Evolutionary conservation across 2,113 vertebrate genomes (phyloP), one percentile per base, ranked within the genome.

Genomic region (Odocoileus virginianus): DNA sequence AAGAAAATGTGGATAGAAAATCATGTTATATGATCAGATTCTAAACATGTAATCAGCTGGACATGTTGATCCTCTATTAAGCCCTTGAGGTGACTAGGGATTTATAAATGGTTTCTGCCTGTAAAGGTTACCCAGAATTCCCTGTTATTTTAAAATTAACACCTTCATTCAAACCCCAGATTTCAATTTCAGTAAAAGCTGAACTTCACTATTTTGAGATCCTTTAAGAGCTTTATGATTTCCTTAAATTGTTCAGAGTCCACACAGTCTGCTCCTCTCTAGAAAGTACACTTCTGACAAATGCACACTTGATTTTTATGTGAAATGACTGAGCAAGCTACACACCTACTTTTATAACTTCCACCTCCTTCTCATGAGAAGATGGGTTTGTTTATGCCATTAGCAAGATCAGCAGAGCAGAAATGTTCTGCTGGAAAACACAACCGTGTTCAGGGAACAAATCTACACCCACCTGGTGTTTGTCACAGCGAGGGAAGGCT

Each of bases 391-490:
- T 90, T 96, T 87, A 88, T 16, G 13, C 57, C 3, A 30, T 71
- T 33, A 84, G 28, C 6, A 45, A 92, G 89, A 58, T 3, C 52
- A 79, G 7, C 45, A 89, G 33, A 4, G 15, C 1, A 10, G 17
- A 4, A 3, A 45, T 2, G 6, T 5, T 7, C 21, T 30, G 2
- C 6, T 21, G 55, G 25, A 58, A 33, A 25, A 2, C 1, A n/a
- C 0, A 21, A 0, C 4, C 0, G 3, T 0, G 0, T 11, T 76
- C 47, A 28, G 21, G 12, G n/a, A 25, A 45, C 64, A 79, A n/a
- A 60, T 40, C 17, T 14, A 5, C 6, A 25, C 2, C 4, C 28
- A 30, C 11, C 11, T 1, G 27, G 15, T 11, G 25, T 13, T 45
- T 30, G 17, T 21, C 3, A 30, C 0, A 2, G 21, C n/a, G 19